A percentile compares a stretch with the other conserved stretches of the same genome.
Conservation (phyloP, 2,888 invertebrate species). For the Drosophila stalkeri region DNA sequence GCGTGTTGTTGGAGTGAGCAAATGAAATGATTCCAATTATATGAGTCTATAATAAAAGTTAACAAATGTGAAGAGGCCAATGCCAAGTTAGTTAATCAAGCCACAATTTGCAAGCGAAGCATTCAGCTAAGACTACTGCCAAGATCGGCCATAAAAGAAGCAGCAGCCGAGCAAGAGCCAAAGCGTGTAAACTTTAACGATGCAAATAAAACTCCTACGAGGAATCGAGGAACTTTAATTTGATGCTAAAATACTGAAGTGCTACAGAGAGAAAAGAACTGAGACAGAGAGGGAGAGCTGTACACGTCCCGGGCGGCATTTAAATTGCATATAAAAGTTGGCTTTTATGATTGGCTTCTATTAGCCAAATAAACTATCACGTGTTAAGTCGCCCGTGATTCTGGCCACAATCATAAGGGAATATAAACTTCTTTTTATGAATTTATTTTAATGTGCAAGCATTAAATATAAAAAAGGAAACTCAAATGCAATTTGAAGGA, state of each 20-base stretch:
- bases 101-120: slow-evolving; percentile 50
- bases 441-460: slow-evolving; percentile 49
- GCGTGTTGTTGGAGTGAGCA: background rate
- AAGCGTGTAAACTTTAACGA: slow-evolving; percentile 40
- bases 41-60: background rate
- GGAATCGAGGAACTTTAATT: slow-evolving; percentile 58
- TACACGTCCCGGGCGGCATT: slow-evolving; percentile 44
- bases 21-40: slow-evolving; percentile 4
- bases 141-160: slow-evolving; percentile 54
- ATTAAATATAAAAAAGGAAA: slow-evolving; percentile 35
- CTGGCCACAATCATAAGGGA: slow-evolving; percentile 27
- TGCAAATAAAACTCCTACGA: slow-evolving; percentile 25
- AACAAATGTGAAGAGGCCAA: background rate
- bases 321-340: slow-evolving; percentile 71
- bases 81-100: slow-evolving; percentile 27
- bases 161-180: slow-evolving; percentile 3
- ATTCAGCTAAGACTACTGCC: slow-evolving; percentile 62
- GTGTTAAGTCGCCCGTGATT: slow-evolving; percentile 63
- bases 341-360: slow-evolving; percentile 74
- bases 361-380: slow-evolving; percentile 75
- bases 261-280: slow-evolving; percentile 4
- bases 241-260: slow-evolving; percentile 69
- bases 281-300: background rate
- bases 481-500: slow-evolving; percentile 11
- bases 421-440: slow-evolving; percentile 41